phyloP scores from a whole-genome alignment of 2,888 invertebrate species.

The Drosophila austrosaltans region DNA sequence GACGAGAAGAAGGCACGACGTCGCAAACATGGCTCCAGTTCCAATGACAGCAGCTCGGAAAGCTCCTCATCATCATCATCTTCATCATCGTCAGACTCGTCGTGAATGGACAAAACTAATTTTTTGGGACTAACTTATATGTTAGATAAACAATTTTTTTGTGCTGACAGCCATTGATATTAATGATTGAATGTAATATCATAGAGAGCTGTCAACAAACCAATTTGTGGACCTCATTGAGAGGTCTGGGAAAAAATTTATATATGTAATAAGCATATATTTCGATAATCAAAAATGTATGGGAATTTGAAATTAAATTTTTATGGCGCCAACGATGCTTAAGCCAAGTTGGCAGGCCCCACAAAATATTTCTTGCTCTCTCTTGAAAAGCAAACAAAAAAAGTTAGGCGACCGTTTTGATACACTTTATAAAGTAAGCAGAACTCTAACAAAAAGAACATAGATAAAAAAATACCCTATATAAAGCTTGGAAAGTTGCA shows the following conservation, averaged over 20 bases:
- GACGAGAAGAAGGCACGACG: slow-evolving; percentile 77
- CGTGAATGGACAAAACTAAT: slow-evolving; percentile 39
- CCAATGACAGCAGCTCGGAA: slow-evolving; percentile 69
- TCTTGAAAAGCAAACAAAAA: background rate
- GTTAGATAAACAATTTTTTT: background rate
- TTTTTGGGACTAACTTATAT: slow-evolving; percentile 34
- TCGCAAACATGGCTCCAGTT: slow-evolving; percentile 74
- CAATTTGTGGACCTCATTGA: background rate
- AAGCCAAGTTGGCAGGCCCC: slow-evolving; percentile 2
- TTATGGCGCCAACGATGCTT: background rate
- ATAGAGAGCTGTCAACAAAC: background rate
- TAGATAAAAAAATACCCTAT: no score
- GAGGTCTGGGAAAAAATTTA: background rate
- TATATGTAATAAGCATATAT: slow-evolving; percentile 2
- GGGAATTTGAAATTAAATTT: background rate
- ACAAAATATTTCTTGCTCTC: background rate
- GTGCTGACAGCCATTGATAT: slow-evolving; percentile 1
- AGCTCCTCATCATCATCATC: slow-evolving; percentile 72
- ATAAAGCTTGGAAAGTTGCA: no score
- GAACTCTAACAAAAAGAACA: no score
- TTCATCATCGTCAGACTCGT: slow-evolving; percentile 63
- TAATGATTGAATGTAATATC: background rate
- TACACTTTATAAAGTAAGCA: background rate
- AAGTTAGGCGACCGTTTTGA: background rate
- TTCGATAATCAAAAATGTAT: slow-evolving; percentile 1